phyloP scores from a whole-genome alignment of 1,140 invertebrate species.

The Leptinotarsa texana region DNA sequence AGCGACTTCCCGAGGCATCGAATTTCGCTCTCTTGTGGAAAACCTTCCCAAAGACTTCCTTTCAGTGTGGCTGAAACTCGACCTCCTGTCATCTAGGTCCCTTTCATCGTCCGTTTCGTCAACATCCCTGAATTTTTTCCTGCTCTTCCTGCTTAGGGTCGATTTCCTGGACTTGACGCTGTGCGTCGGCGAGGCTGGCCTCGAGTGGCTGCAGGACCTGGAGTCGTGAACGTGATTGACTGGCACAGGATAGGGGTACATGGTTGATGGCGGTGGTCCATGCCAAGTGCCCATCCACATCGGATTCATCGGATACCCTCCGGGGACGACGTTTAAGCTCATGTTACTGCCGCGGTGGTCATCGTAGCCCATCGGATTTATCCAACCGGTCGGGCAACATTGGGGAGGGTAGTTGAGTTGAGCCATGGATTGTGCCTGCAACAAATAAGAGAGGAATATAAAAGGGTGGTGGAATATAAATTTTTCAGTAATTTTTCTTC shows the following conservation, averaged over 20 bases:
- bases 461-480: no score
- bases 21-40: conserved; percentile 35
- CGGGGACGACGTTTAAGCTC: conserved; percentile 64
- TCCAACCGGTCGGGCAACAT: conserved; percentile 58
- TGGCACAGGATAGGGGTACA: conserved; percentile 57
- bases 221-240: conserved; percentile 52
- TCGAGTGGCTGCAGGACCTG: conserved; percentile 53
- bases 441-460: conserved; percentile 20
- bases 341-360: conserved; percentile 67
- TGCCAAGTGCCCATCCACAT: conserved; percentile 60
- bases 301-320: conserved; percentile 50
- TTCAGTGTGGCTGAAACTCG: conserved; percentile 42
- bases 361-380: conserved; percentile 50
- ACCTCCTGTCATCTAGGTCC: conserved; percentile 54
- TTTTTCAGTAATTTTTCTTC: no score
- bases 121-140: conserved; percentile 51
- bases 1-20: conserved; percentile 38
- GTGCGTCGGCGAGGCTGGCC: conserved; percentile 69
- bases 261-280: conserved; percentile 53
- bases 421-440: conserved; percentile 72
- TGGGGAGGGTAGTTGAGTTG: conserved; percentile 65
- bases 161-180: conserved; percentile 71
- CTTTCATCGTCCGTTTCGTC: conserved; percentile 53
- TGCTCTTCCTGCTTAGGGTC: conserved; percentile 53
- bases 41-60: conserved; percentile 42